Conservation (phyloP, 2,888 invertebrate species). For the Pristionchus mayeri region DNA sequence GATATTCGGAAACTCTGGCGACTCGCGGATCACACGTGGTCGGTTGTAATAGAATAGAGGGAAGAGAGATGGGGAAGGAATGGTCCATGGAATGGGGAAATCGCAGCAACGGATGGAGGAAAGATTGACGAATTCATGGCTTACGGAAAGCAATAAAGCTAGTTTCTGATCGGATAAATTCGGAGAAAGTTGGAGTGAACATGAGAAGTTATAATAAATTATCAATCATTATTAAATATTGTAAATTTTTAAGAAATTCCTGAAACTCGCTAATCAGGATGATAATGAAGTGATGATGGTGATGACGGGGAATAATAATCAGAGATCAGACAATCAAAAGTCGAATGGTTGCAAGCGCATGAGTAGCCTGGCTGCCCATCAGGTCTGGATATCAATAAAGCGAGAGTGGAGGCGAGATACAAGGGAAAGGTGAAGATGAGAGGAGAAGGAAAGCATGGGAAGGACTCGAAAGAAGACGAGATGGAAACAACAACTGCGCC, state of each 20-base stretch:
- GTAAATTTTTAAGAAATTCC: too few species aligned
- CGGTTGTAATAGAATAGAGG: conserved; percentile 35
- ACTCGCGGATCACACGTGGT: conserved; percentile 35
- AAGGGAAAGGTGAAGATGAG: conserved; percentile 31
- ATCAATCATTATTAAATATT: too few species aligned
- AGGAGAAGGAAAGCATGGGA: conserved; percentile 31
- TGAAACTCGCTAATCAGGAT: too few species aligned
- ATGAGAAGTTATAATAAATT: too few species aligned
- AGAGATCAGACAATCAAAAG: conserved; percentile 17
- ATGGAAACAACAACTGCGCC: conserved; percentile 45
- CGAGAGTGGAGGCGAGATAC: conserved; percentile 3
- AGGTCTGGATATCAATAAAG: conserved; percentile 25
- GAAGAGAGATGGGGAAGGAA: background rate
- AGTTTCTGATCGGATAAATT: background rate
- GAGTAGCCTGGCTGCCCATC: background rate
- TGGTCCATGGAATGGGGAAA: conserved; percentile 41
- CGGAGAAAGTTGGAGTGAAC: too few species aligned
- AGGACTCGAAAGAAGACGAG: background rate
- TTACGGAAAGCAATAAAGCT: background rate
- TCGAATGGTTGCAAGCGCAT: background rate
- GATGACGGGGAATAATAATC: background rate
- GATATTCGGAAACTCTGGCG: background rate
- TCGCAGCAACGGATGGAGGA: background rate
- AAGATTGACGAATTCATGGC: background rate
- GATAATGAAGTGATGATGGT: too few species aligned